Evolutionary conservation across 2,888 invertebrate species (phyloP).

Genomic region (Caenorhabditis sulstoni): DNA sequence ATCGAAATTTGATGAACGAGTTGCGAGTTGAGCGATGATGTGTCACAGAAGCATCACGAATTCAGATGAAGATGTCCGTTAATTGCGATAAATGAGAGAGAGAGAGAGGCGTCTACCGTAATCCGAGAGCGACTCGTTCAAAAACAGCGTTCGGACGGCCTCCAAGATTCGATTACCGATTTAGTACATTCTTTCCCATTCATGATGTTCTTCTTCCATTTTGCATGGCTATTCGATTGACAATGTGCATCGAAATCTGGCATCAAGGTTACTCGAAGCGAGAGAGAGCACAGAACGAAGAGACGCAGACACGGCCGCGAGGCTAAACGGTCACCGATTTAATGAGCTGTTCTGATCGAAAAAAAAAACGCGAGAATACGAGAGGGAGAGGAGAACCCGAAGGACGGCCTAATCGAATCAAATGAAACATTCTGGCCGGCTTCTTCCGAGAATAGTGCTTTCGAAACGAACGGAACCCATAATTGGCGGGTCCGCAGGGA

Average conservation of each 20-base stretch:
- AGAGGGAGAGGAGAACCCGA: slow-evolving; percentile 9
- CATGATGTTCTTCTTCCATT: slow-evolving; percentile 40
- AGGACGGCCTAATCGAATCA: slow-evolving; percentile 32
- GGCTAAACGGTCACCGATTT: slow-evolving; percentile 50
- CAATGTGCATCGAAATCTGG: slow-evolving; percentile 30
- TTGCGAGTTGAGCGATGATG: slow-evolving; percentile 53
- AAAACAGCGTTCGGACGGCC: slow-evolving; percentile 36
- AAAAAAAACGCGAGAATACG: slow-evolving; percentile 14
- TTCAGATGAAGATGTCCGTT: slow-evolving; percentile 13
- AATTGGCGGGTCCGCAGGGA: slow-evolving; percentile 51
- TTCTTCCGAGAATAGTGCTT: not conserved
- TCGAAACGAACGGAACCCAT: slow-evolving; percentile 40
- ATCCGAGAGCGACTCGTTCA: slow-evolving; percentile 6
- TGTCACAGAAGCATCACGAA: slow-evolving; percentile 33
- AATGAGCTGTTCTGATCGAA: slow-evolving; percentile 46
- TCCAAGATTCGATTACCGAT: slow-evolving; percentile 51
- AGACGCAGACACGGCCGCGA: slow-evolving; percentile 24
- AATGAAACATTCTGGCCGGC: slow-evolving; percentile 30
- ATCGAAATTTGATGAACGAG: slow-evolving; percentile 53
- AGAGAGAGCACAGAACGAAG: slow-evolving; percentile 4
- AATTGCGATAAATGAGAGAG: slow-evolving; percentile 12
- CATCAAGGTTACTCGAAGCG: slow-evolving; percentile 31
- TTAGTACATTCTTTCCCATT: slow-evolving; percentile 50
- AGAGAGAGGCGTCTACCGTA: slow-evolving; percentile 9
- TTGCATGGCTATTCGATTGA: slow-evolving; percentile 39